Conservation (phyloP, 2,797 vertebrate species). For the Paedocypris micromegethes region DNA sequence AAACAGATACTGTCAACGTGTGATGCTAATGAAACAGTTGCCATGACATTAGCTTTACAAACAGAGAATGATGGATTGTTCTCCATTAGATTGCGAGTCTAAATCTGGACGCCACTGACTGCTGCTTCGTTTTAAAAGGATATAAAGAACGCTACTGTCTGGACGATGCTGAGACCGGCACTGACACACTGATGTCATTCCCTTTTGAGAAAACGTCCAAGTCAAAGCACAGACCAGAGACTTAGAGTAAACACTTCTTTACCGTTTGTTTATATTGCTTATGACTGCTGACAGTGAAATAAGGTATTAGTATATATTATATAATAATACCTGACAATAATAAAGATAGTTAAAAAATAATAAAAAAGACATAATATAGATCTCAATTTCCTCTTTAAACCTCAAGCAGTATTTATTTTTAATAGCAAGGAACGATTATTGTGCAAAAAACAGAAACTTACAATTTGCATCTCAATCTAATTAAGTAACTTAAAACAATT, state of each 20-base stretch:
- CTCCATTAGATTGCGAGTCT: conserved; percentile 3
- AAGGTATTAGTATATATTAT: no score
- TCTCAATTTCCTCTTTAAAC: no score
- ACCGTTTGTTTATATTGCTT: no score
- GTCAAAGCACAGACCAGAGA: not conserved
- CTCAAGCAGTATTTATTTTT: no score
- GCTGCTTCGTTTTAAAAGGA: conserved; percentile 8
- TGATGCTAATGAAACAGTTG: conserved; percentile 19
- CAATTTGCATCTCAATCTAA: no score
- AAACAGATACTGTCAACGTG: conserved; percentile 4
- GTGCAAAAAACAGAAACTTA: no score
- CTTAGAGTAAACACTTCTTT: not conserved
- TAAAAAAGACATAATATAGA: no score
- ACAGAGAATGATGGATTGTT: conserved; percentile 13
- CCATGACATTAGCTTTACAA: conserved; percentile 16
- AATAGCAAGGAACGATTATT: no score
- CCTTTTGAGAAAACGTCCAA: not conserved
- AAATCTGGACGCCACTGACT: not conserved
- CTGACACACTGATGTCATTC: conserved; percentile 11
- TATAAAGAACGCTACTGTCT: conserved; percentile 13
- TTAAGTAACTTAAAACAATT: no score
- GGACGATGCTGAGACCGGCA: conserved; percentile 9
- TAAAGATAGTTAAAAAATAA: no score
- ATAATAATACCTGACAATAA: no score
- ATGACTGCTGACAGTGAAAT: no score